phyloP scores from a whole-genome alignment of 1,140 invertebrate species.

The Agrypnia vestita region DNA sequence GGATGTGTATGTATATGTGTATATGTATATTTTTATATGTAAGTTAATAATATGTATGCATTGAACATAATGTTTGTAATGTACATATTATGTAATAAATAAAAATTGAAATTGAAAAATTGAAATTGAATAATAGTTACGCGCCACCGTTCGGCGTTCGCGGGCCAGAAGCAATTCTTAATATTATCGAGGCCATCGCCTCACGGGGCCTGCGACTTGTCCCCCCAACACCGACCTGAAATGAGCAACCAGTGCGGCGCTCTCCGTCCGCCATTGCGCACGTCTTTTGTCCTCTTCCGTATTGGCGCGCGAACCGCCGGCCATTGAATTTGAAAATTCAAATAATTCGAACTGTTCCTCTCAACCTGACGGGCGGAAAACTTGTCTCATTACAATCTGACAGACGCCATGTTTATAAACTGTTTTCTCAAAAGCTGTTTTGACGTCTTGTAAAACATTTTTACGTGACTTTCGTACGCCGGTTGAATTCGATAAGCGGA shows the following conservation, averaged over 20 bases:
- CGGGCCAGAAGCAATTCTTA: slow-evolving; percentile 42
- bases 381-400: slow-evolving; percentile 10
- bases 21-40: too few relatives aligned
- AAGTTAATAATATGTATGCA: too few relatives aligned
- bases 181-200: slow-evolving; percentile 43
- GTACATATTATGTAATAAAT: too few relatives aligned
- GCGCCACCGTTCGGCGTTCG: slow-evolving; percentile 11
- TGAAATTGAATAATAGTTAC: background rate
- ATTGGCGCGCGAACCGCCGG: slow-evolving; percentile 22
- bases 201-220: slow-evolving; percentile 38
- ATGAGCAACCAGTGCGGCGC: slow-evolving; percentile 15
- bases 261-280: slow-evolving; percentile 33
- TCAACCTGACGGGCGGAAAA: slow-evolving; percentile 1
- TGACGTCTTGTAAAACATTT: background rate
- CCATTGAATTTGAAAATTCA: slow-evolving; percentile 19
- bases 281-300: background rate
- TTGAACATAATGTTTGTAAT: too few relatives aligned
- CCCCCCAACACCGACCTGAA: slow-evolving; percentile 17
- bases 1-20: too few relatives aligned
- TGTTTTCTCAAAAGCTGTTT: background rate
- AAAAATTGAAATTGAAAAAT: too few relatives aligned
- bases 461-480: too few relatives aligned
- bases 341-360: slow-evolving; percentile 16
- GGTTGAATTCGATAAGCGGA: too few relatives aligned
- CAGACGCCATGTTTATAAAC: slow-evolving; percentile 5